Base-by-base conservation (phyloP, 2,888 invertebrate species). In the Synanthedon andrenaeformis region DNA sequence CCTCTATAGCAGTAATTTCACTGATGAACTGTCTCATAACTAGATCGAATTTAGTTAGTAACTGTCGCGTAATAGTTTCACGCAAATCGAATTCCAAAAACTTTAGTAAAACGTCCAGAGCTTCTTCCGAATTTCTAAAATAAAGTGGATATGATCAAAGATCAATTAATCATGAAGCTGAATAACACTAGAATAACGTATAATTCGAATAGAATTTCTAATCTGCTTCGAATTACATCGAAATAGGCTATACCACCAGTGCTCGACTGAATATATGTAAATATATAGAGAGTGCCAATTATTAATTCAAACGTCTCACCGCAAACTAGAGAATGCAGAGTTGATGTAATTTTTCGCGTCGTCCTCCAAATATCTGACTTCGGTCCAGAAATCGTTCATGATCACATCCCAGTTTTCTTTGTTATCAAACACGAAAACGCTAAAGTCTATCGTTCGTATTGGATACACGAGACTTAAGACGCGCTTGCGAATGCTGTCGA, bases 371-470 rank as follows among this genome's bases (percentile, higher is more conserved):
- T 86, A 87, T 1, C 81, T 74, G 0, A 96, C 93, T 67, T 95
- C 94, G 19, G 89, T 90, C 76, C 94, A 91, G 70, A 97, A 96
- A 59, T 90, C 90, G 0, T 89, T 89, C 88, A 96, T 92, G 1
- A 96, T 91, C 1, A 93, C 93, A 58, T 94, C 93, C 97, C 97
- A 97, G 68, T 94, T 93, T 69, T 94, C 93, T 67, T 92, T 92
- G 63, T 94, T 93, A 56, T 92, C 91, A 53, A 91, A 91, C 41
- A 90, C 89, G 71, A 94, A 97, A 11, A 96, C 91, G 69, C 97
- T 95, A 73, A 96, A 97, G 69, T 94, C 94, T 0, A 96, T 90
- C 59, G 92, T 90, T 42, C 92, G 88, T 23, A 95, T 91, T 1
- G 95, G 94, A 52, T 90, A 89, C 0, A 96, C 91, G 23, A 97